Percentiles rank a stretch among this genome's conserved stretches.
These are phyloP conservation scores for Ciconia nigra DNA, from an alignment of 2,797 vertebrate genomes.

Conservation along the genomic window DNA sequence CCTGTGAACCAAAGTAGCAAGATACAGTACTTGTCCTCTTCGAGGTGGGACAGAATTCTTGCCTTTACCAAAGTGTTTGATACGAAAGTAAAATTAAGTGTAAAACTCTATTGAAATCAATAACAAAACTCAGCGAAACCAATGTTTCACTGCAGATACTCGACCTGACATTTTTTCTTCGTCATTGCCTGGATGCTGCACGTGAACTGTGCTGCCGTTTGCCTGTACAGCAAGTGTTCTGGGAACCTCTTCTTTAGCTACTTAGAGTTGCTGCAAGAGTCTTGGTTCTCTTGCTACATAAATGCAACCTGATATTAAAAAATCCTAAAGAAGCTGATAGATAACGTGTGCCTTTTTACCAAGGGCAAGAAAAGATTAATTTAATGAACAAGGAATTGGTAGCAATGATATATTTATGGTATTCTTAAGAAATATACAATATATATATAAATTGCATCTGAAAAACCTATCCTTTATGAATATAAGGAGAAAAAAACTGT, in stretches of 20 bases:
- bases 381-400: not conserved
- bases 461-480: constrained; percentile 5
- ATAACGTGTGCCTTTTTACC: not conserved
- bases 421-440: not conserved
- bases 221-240: not conserved
- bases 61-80: not conserved
- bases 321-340: not conserved
- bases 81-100: not conserved
- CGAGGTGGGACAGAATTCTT: not conserved
- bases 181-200: not conserved
- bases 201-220: not conserved
- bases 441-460: not conserved
- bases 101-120: not conserved
- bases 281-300: not conserved
- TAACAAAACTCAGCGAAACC: not conserved
- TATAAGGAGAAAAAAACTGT: not conserved
- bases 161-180: not conserved
- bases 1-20: not conserved
- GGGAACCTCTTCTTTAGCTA: not conserved
- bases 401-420: not conserved
- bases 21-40: not conserved
- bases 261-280: not conserved
- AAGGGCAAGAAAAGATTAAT: not conserved
- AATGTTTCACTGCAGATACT: not conserved
- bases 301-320: not conserved